Evolutionary conservation across 2,113 vertebrate genomes (phyloP).

Genomic region (Phaethornis superciliosus): DNA sequence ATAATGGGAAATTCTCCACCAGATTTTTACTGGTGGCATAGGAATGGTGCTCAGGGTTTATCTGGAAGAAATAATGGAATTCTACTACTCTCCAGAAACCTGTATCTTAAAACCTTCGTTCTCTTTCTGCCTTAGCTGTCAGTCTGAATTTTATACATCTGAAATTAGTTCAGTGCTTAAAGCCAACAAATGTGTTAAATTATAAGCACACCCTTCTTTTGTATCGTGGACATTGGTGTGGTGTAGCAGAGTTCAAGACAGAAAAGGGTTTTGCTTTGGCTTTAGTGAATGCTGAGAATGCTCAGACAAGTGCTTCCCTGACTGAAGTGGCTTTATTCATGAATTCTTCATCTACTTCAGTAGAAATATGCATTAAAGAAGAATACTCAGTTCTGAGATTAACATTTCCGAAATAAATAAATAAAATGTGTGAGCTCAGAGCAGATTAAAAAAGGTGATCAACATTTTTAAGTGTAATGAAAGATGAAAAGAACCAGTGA

Average conservation of each 20-base stretch:
- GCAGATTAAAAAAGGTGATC: not conserved
- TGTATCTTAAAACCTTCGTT: not conserved
- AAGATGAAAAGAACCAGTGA: conserved; percentile 2
- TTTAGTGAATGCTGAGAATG: not conserved
- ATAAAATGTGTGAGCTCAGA: not conserved
- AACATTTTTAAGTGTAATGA: not conserved
- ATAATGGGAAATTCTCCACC: not conserved
- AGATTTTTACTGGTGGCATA: not conserved
- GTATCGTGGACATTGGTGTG: not conserved
- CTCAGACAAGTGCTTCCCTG: not conserved
- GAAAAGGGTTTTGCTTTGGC: not conserved
- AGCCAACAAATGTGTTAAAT: not conserved
- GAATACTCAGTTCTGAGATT: not conserved
- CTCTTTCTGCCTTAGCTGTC: not conserved
- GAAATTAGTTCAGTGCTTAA: not conserved
- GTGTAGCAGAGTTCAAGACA: not conserved
- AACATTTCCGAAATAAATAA: not conserved
- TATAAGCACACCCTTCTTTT: not conserved
- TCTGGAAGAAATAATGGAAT: not conserved
- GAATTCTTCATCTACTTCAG: not conserved
- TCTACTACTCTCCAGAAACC: not conserved
- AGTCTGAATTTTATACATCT: not conserved
- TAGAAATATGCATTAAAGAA: not conserved
- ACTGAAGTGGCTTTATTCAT: not conserved
- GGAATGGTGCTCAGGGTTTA: not conserved